A percentile compares a stretch with the other conserved stretches of the same genome.
phyloP scores from a whole-genome alignment of 2,113 vertebrate genomes.

The Petroica traversi region DNA sequence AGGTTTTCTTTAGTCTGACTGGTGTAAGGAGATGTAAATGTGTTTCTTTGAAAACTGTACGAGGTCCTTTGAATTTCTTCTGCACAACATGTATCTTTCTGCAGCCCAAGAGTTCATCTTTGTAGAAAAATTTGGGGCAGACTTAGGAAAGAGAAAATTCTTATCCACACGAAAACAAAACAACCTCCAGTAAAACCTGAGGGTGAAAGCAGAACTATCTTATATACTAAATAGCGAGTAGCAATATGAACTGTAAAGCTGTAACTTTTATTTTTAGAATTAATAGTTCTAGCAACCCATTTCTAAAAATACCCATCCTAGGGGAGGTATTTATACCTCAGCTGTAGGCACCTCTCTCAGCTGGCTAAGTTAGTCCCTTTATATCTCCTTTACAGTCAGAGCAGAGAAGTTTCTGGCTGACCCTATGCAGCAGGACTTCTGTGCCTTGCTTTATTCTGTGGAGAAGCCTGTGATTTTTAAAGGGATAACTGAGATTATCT shows the following conservation, averaged over 20 bases:
- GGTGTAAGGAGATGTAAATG: neutral
- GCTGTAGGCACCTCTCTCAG: neutral
- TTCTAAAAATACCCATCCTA: neutral
- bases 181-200: neutral
- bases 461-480: neutral
- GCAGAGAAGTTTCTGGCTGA: neutral
- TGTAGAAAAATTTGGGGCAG: neutral
- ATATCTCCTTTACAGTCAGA: neutral
- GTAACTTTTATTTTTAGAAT: neutral
- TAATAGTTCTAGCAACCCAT: neutral
- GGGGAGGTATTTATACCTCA: neutral
- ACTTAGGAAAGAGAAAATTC: neutral
- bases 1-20: neutral
- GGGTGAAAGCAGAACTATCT: neutral
- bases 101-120: neutral
- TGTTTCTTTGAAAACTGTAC: neutral
- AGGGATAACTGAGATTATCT: neutral
- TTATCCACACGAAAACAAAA: neutral
- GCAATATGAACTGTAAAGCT: neutral
- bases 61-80: neutral
- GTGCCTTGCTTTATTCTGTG: neutral
- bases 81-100: neutral
- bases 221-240: neutral
- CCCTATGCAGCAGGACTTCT: neutral
- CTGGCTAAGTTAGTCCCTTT: neutral